phyloP scores from a whole-genome alignment of 2,888 invertebrate species.

The Eupeodes latifasciatus region DNA sequence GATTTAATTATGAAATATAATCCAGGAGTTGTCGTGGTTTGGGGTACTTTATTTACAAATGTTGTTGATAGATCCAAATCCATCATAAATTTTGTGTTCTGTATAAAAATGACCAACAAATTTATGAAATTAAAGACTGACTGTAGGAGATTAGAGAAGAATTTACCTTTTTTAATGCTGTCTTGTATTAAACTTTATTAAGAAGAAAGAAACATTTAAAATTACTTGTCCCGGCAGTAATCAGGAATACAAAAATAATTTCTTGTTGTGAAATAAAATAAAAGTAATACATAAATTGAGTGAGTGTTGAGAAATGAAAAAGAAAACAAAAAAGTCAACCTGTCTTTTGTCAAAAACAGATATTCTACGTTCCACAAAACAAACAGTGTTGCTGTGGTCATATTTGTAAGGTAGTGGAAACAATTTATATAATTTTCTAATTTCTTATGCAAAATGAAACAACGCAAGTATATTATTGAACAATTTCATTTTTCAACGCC shows the following conservation, averaged over 20 bases:
- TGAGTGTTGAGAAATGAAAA: too few species aligned
- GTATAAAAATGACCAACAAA: neutral
- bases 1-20: conserved; percentile 44
- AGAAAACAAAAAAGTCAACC: too few species aligned
- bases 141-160: too few species aligned
- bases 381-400: conserved; percentile 4
- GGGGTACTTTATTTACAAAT: conserved; percentile 62
- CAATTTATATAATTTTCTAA: too few species aligned
- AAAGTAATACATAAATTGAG: too few species aligned
- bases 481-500: too few species aligned
- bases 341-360: neutral
- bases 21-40: neutral
- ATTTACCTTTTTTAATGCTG: too few species aligned
- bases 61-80: conserved; percentile 1
- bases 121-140: too few species aligned
- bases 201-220: too few species aligned
- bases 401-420: neutral
- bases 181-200: too few species aligned
- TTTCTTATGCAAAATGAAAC: too few species aligned
- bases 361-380: conserved; percentile 14
- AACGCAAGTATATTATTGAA: too few species aligned
- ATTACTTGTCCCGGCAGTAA: neutral
- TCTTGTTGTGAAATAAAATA: neutral
- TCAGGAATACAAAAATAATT: neutral
- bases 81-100: conserved; percentile 16